Conservation (phyloP, 2,113 vertebrate species). For the Calonectris borealis region DNA sequence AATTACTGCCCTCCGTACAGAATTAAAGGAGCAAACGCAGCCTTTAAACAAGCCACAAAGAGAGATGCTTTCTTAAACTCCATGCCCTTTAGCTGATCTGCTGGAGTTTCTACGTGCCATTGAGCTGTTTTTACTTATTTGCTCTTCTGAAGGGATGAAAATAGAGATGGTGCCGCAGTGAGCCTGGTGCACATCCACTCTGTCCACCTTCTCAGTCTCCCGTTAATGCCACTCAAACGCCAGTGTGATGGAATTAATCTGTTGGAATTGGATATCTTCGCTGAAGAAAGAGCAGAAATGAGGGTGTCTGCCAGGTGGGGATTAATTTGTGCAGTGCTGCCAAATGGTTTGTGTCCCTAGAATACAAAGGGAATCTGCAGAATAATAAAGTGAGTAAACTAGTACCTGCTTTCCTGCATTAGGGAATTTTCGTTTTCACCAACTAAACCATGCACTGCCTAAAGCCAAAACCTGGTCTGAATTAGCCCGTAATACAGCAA, state of each 20-base stretch:
- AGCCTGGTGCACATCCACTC: conserved; percentile 71
- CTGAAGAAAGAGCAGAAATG: conserved; percentile 77
- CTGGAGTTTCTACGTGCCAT: not conserved
- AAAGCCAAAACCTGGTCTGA: not conserved
- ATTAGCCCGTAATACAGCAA: not conserved
- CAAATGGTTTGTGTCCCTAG: not conserved
- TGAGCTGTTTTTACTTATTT: not conserved
- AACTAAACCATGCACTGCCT: not conserved
- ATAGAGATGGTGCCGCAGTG: conserved; percentile 79
- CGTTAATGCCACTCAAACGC: conserved; percentile 74
- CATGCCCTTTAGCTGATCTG: not conserved
- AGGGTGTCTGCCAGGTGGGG: conserved; percentile 79
- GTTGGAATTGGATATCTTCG: conserved; percentile 68
- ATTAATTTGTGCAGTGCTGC: not conserved
- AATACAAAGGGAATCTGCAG: not conserved
- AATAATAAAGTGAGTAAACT: not conserved
- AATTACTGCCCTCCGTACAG: not conserved
- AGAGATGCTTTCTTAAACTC: not conserved
- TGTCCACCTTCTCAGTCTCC: conserved; percentile 74
- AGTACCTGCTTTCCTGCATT: not conserved
- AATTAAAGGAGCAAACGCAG: not conserved
- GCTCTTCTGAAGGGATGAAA: conserved; percentile 67
- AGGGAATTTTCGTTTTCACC: not conserved
- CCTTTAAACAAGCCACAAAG: not conserved
- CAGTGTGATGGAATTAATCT: conserved; percentile 75